Percentiles rank a stretch among this genome's conserved stretches.
Conservation (phyloP, 2,113 vertebrate species). For the Eurypyga helias region DNA sequence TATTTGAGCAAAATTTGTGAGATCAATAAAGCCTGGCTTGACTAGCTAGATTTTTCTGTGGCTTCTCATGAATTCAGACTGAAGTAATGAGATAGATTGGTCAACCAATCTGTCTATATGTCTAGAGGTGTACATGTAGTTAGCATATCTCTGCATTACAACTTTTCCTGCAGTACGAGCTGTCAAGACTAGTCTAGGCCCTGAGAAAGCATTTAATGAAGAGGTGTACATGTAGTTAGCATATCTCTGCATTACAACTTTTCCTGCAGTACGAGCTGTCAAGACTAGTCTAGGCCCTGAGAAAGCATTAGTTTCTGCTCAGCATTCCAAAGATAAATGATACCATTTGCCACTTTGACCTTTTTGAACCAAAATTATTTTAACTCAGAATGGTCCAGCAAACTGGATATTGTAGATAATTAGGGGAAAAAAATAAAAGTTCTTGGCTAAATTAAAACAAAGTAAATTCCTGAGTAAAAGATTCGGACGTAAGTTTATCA, state of each 20-base stretch:
- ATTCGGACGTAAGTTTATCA: background rate
- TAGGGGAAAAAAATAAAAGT: background rate
- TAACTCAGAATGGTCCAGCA: background rate
- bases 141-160: background rate
- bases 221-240: background rate
- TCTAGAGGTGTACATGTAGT: no score
- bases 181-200: background rate
- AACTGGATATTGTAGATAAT: background rate
- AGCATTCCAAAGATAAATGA: background rate
- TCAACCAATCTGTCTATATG: background rate
- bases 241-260: background rate
- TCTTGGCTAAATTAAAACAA: background rate
- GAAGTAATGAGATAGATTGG: background rate
- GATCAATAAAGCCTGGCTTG: rapidly evolving
- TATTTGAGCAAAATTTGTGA: background rate
- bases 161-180: background rate
- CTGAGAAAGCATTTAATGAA: background rate
- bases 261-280: background rate
- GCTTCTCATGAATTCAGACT: background rate
- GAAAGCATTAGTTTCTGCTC: background rate
- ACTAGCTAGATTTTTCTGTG: background rate
- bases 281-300: background rate
- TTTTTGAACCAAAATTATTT: background rate
- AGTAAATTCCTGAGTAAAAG: background rate
- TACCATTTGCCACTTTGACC: background rate